A percentile compares a stretch with the other conserved stretches of the same genome.
Evolutionary conservation across 2,113 vertebrate genomes (phyloP).

Genomic region (Amblyopsis rosae): DNA sequence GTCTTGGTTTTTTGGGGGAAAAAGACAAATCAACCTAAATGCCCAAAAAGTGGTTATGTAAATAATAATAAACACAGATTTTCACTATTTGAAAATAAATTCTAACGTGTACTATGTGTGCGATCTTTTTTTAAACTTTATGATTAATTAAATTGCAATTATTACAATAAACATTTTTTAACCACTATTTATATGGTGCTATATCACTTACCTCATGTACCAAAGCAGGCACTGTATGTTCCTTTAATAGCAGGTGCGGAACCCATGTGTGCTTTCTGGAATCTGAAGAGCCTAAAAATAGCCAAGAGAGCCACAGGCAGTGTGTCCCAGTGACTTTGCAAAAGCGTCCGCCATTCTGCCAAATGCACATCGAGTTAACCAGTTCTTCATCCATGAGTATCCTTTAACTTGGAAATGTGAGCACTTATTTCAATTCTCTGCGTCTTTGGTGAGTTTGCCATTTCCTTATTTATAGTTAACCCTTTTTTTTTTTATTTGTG

Average conservation of each 20-base stretch:
- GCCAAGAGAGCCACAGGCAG: conserved; percentile 45
- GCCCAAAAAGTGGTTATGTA: not conserved
- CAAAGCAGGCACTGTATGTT: conserved; percentile 27
- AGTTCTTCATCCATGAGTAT: conserved; percentile 18
- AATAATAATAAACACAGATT: not conserved
- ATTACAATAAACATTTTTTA: too few species aligned
- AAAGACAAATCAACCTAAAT: conserved; percentile 1
- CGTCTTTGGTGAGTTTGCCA: conserved; percentile 60
- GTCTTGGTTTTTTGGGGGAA: conserved; percentile 17
- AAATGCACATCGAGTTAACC: conserved; percentile 45
- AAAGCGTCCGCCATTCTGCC: conserved; percentile 42
- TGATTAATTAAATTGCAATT: too few species aligned
- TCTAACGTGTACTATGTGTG: conserved; percentile 8
- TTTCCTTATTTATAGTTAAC: conserved; percentile 8
- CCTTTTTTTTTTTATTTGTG: conserved; percentile 16
- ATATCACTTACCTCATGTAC: not conserved
- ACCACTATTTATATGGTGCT: not conserved
- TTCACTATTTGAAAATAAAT: conserved; percentile 35
- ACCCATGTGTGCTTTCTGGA: conserved; percentile 60
- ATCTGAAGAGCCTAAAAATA: conserved; percentile 74
- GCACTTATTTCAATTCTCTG: conserved; percentile 34
- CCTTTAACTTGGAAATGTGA: conserved; percentile 56
- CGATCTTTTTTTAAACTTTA: not conserved
- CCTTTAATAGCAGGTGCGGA: conserved; percentile 73
- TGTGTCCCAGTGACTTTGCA: conserved; percentile 64